These are phyloP conservation scores for Pentamera pediparva DNA, from an alignment of 53 echinoderm and acorn worm species.

Conservation along the genomic window DNA sequence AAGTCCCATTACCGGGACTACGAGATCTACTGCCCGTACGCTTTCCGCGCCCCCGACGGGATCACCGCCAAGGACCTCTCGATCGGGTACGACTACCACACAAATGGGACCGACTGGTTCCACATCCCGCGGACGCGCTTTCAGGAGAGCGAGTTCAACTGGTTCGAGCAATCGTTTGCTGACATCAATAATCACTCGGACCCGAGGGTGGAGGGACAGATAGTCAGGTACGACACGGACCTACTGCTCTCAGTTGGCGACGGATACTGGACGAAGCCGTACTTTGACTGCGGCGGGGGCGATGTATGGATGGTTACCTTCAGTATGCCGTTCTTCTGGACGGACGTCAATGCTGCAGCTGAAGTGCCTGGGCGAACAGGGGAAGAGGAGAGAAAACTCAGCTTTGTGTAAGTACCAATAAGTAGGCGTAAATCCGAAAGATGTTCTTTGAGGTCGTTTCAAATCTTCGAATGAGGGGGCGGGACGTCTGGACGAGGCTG, in stretches of 20 bases:
- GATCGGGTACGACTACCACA: conserved; percentile 82
- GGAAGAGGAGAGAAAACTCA: neutral
- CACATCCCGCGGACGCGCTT: conserved; percentile 55
- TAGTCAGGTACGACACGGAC: conserved; percentile 1
- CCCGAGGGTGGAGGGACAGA: neutral
- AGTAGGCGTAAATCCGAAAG: neutral
- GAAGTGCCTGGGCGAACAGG: neutral
- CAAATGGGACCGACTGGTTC: conserved; percentile 80
- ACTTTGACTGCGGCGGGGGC: conserved; percentile 97
- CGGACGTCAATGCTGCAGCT: neutral
- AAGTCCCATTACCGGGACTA: conserved; percentile 64
- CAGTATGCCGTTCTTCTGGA: conserved; percentile 66
- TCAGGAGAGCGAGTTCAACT: conserved; percentile 12
- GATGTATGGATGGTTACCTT: conserved; percentile 99
- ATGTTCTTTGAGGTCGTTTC: neutral
- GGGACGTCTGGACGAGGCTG: neutral
- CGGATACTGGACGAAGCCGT: conserved; percentile 97
- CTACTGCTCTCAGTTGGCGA: conserved; percentile 64
- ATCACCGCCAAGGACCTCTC: conserved; percentile 79
- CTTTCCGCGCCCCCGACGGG: conserved; percentile 53
- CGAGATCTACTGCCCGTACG: conserved; percentile 83
- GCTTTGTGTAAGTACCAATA: conserved; percentile 14
- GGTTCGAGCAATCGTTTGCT: neutral
- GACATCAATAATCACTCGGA: neutral
- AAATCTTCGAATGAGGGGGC: neutral